phyloP scores from a whole-genome alignment of 2,888 invertebrate species.

The Tenthredo distinguenda region DNA sequence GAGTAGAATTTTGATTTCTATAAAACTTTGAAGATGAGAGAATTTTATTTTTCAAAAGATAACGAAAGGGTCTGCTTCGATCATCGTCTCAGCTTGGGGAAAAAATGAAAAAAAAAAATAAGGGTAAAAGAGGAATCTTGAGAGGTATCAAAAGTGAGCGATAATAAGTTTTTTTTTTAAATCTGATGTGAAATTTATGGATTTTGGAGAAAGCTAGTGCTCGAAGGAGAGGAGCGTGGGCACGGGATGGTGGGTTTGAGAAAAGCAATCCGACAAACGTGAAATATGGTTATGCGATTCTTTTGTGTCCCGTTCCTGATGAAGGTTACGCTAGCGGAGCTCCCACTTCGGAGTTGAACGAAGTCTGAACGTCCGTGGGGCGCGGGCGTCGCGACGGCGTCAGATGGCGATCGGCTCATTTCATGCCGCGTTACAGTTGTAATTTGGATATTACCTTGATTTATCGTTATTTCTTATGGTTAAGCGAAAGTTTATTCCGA shows the following conservation, averaged over 20 bases:
- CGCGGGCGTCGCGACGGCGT: conserved; percentile 28
- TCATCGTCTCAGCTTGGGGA: background rate
- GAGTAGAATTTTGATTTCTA: conserved; percentile 1
- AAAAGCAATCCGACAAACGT: conserved; percentile 45
- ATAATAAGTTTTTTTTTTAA: conserved; percentile 13
- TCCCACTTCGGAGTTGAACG: conserved; percentile 16
- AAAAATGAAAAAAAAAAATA: background rate
- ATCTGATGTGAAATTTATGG: conserved; percentile 18
- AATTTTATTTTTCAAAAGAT: background rate
- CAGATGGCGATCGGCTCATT: conserved; percentile 66
- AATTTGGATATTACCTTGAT: conserved; percentile 66
- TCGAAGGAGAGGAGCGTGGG: background rate
- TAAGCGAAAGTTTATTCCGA: conserved; percentile 9
- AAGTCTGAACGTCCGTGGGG: conserved; percentile 13
- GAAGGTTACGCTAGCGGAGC: conserved; percentile 6
- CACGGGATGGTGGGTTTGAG: conserved; percentile 16
- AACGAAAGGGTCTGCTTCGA: background rate
- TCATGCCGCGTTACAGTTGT: conserved; percentile 66
- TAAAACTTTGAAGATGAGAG: background rate
- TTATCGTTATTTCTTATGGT: conserved; percentile 62
- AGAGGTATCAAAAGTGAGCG: background rate
- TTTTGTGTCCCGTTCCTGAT: conserved; percentile 53
- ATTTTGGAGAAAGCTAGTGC: background rate
- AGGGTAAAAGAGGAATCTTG: background rate
- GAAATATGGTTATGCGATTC: conserved; percentile 63